Evolutionary conservation across 2,797 vertebrate genomes (phyloP), one percentile per base, ranked within the genome.

Genomic region (Aplochiton taeniatus): DNA sequence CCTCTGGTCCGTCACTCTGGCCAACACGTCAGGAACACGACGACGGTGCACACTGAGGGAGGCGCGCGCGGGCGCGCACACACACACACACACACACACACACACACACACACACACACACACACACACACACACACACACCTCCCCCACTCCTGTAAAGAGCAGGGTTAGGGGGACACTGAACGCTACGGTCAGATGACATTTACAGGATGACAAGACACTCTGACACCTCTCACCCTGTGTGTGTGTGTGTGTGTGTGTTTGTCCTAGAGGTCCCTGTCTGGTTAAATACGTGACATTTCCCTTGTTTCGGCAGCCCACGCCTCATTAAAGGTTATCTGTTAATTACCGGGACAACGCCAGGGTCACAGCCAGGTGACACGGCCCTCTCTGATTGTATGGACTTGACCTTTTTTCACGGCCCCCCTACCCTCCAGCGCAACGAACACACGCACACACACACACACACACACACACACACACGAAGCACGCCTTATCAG

Each of bases 241-340:
- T 48, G 8, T 11, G 62, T 54, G 55, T 65, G 68, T 20, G 55
- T 72, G 7, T 8, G 19, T 57, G 55, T 42, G 18, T 31, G 64
- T n/a, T 44, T 52, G 50, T 47, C 7, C 49, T 52, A 51, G 69
- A 77, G 70, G 84, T 76, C 49, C 50, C 61, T 51, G 58, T 83
- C 81, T 75, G 55, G 63, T 83, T 78, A 73, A 83, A 78, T 31
- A 31, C 70, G 79, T 89, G 90, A 90, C 91, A 90, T 90, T 88
- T 90, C 66, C 65, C 68, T 80, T 71, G 79, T 84, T 79, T 81
- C 76, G 58, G 77, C 81, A 73, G 78, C 60, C 68, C 72, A 73
- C 67, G 84, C 68, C 88, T 91, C 82, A 89, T 92, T 90, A 92
- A 93, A 93, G 92, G 91, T 92, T 88, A 91, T 91, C 86, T 85